A percentile compares a stretch with the other conserved stretches of the same genome.
Evolutionary conservation across 2,888 invertebrate genomes (phyloP).

Genomic region (Hemicrepidius hirtus): DNA sequence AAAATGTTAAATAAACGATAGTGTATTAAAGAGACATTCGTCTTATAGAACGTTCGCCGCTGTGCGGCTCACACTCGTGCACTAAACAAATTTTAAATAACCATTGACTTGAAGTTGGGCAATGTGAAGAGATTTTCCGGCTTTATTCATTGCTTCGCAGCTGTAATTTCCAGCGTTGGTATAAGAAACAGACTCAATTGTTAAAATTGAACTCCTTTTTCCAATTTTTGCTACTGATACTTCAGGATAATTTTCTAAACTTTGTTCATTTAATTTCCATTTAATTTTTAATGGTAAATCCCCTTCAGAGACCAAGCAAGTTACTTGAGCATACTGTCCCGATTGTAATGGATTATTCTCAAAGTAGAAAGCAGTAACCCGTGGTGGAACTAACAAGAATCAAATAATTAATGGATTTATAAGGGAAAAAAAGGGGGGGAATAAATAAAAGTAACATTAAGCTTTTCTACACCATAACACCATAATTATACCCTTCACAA

Average conservation of each 20-base stretch:
- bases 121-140: conserved; percentile 63
- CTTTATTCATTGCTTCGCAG: conserved; percentile 77
- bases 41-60: too few relatives aligned
- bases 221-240: conserved; percentile 64
- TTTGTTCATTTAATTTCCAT: conserved; percentile 77
- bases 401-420: too few relatives aligned
- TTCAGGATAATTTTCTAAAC: conserved; percentile 63
- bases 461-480: conserved; percentile 8
- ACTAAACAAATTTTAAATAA: conserved; percentile 65
- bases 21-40: too few relatives aligned
- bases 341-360: conserved; percentile 78
- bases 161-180: conserved; percentile 84
- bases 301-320: conserved; percentile 79
- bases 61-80: too few relatives aligned
- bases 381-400: conserved; percentile 76
- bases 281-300: conserved; percentile 78
- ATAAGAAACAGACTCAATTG: conserved; percentile 79
- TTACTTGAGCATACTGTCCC: conserved; percentile 78
- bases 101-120: conserved; percentile 81
- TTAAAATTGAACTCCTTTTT: conserved; percentile 75
- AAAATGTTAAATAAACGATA: conserved; percentile 29
- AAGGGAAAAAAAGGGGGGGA: too few relatives aligned
- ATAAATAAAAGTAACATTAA: neutral
- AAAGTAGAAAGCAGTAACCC: conserved; percentile 80
- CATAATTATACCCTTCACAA: conserved; percentile 74